phyloP scores from a whole-genome alignment of 2,113 vertebrate species.

The Solea senegalensis region DNA sequence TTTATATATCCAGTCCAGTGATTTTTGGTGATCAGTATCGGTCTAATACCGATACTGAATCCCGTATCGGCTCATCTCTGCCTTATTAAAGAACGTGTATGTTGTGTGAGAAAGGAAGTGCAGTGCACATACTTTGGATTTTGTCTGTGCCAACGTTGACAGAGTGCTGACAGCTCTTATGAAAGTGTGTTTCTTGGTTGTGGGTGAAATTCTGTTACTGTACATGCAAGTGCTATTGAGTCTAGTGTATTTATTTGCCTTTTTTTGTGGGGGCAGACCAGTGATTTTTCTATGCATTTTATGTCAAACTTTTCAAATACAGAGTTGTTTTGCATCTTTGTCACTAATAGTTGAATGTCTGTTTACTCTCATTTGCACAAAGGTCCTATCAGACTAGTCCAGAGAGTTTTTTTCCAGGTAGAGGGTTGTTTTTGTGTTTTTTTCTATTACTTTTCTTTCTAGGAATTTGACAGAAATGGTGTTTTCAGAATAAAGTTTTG shows the following conservation, averaged over 20 bases:
- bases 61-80: too few relatives aligned
- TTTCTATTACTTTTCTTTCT: constrained; percentile 38
- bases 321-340: constrained; percentile 31
- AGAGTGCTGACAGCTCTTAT: neutral
- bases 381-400: constrained; percentile 37
- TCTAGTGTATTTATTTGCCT: constrained; percentile 56
- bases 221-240: constrained; percentile 25
- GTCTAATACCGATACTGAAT: too few relatives aligned
- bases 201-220: constrained; percentile 22
- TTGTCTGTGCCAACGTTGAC: constrained; percentile 20
- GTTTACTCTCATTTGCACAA: constrained; percentile 59
- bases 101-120: constrained; percentile 52
- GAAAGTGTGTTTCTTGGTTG: constrained; percentile 31
- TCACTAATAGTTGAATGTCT: neutral
- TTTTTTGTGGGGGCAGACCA: constrained; percentile 15
- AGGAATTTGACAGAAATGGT: constrained; percentile 22
- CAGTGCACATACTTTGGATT: constrained; percentile 66
- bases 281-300: constrained; percentile 48
- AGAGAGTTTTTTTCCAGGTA: constrained; percentile 34
- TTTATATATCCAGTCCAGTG: too few relatives aligned
- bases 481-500: constrained; percentile 50
- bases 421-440: constrained; percentile 15
- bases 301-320: constrained; percentile 12
- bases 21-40: too few relatives aligned
- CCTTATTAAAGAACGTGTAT: constrained; percentile 44